Percentiles rank a stretch among this genome's conserved stretches.
Evolutionary conservation across 2,797 vertebrate species (phyloP).

Genomic region (Epinephelus awoara): DNA sequence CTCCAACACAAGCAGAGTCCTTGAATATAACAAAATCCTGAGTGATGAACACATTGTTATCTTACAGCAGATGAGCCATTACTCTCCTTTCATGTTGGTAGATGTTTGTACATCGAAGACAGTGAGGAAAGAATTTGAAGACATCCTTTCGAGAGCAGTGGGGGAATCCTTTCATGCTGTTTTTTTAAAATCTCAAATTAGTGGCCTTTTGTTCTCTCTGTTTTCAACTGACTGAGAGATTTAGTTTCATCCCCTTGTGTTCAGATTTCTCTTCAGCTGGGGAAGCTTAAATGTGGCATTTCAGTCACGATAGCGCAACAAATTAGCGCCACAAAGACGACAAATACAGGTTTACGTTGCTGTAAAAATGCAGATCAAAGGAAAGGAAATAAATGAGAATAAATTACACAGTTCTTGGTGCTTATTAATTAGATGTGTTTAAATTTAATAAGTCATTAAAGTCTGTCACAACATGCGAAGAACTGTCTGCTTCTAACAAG

Average conservation of each 20-base stretch:
- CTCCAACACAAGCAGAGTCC: neutral
- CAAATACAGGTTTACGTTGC: constrained; percentile 10
- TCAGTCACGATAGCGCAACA: neutral
- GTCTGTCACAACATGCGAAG: constrained; percentile 24
- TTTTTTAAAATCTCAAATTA: constrained; percentile 24
- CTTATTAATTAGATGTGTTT: constrained; percentile 39
- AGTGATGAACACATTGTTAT: constrained; percentile 11
- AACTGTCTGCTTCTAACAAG: constrained; percentile 29
- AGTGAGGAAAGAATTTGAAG: constrained; percentile 14
- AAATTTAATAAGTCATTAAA: constrained; percentile 23
- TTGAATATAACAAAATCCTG: constrained; percentile 22
- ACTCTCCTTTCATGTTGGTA: neutral
- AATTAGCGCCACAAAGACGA: constrained; percentile 11
- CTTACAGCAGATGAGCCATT: constrained; percentile 9
- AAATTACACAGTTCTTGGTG: neutral
- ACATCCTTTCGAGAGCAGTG: constrained; percentile 15
- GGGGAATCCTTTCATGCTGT: constrained; percentile 28
- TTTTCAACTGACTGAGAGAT: constrained; percentile 44
- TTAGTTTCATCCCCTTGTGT: constrained; percentile 21
- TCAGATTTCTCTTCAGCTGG: constrained; percentile 24
- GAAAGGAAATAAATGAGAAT: constrained; percentile 1
- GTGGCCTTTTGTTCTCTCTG: constrained; percentile 19
- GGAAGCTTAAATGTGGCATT: neutral
- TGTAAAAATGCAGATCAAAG: constrained; percentile 5
- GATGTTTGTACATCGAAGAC: constrained; percentile 22